These are phyloP conservation scores for Nautilus pompilius DNA, from an alignment of 1,140 invertebrate species.

Conservation along the genomic window DNA sequence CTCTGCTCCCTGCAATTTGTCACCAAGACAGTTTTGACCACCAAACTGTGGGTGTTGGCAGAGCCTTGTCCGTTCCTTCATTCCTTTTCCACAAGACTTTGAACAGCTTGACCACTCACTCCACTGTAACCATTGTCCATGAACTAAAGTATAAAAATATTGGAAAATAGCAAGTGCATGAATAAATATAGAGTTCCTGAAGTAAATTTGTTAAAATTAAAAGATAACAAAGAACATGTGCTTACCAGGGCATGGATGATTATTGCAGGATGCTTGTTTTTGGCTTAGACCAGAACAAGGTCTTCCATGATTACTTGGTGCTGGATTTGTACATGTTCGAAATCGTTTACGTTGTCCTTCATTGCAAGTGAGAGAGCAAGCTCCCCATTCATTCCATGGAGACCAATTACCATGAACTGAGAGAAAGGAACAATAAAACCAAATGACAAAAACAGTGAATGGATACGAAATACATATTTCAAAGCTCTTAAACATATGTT, in stretches of 20 bases:
- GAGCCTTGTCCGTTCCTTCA: slow-evolving; percentile 20
- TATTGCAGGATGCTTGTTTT: slow-evolving; percentile 40
- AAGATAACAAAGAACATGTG: background rate
- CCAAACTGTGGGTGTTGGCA: slow-evolving; percentile 38
- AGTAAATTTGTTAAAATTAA: background rate
- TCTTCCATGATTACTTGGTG: slow-evolving; percentile 45
- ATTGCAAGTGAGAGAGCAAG: slow-evolving; percentile 46
- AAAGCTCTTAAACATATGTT: too few relatives aligned
- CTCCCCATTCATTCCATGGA: slow-evolving; percentile 41
- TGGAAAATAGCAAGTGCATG: background rate
- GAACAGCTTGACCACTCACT: slow-evolving; percentile 44
- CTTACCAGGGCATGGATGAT: slow-evolving; percentile 46
- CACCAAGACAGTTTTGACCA: slow-evolving; percentile 37
- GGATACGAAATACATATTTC: too few relatives aligned
- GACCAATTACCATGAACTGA: slow-evolving; percentile 52
- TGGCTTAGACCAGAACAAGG: slow-evolving; percentile 41
- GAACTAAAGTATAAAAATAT: slow-evolving; percentile 21
- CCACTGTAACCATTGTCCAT: slow-evolving; percentile 48
- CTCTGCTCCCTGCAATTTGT: slow-evolving; percentile 28
- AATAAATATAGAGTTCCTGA: background rate
- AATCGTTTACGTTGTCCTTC: slow-evolving; percentile 43
- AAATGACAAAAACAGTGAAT: too few relatives aligned
- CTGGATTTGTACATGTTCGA: slow-evolving; percentile 45
- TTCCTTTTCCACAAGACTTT: slow-evolving; percentile 43
- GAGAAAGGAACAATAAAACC: slow-evolving; percentile 13